Evolutionary conservation across 1,140 invertebrate genomes (phyloP), one percentile per base, ranked within the genome.

Genomic region (Macrobrachium rosenbergii): DNA sequence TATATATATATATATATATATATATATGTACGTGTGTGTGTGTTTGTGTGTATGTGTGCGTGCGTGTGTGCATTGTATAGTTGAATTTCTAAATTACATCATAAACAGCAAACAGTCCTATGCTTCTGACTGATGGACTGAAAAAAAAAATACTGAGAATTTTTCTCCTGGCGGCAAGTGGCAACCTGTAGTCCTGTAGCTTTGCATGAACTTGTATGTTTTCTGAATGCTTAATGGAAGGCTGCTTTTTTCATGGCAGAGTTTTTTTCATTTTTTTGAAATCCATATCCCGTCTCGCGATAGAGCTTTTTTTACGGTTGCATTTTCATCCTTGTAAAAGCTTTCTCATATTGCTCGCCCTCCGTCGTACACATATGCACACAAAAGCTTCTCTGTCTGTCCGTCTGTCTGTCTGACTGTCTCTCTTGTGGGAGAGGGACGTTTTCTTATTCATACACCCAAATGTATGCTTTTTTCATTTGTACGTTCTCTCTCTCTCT

Each of bases 1-100:
- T 43, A 16, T 43, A 23, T 43, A 72, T 43, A 72, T 43, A 72
- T 43, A 72, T 43, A 72, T 43, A 72, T 43, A 72, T 79, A 19
- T 75, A 28, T 75, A 28, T 75, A 23, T 43, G 72, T 59, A 10
- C 17, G 52, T 59, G 19, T 78, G 52, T 78, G 23, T 78, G 7
- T 78, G 52, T 78, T 21, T 78, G 52, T 78, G 19, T 60, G 52
- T n/a, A n/a, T 59, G 52, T 19, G 19, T 78, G 45, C 1, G 76
- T 78, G 45, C 19, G 52, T 78, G 52, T 59, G 58, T 60, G 76
- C n/a, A 23, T 52, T 45, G 17, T 21, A 23, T 28, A 37, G 59
- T 28, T 37, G 78, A 37, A 63, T 62, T 59, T 43, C 17, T 45
- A 37, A 37, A 37, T 37, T 1, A 37, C 28, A 37, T 37, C 28